These are phyloP conservation scores for Anodontia alba DNA, from an alignment of 2,888 invertebrate genomes.

Conservation along the genomic window DNA sequence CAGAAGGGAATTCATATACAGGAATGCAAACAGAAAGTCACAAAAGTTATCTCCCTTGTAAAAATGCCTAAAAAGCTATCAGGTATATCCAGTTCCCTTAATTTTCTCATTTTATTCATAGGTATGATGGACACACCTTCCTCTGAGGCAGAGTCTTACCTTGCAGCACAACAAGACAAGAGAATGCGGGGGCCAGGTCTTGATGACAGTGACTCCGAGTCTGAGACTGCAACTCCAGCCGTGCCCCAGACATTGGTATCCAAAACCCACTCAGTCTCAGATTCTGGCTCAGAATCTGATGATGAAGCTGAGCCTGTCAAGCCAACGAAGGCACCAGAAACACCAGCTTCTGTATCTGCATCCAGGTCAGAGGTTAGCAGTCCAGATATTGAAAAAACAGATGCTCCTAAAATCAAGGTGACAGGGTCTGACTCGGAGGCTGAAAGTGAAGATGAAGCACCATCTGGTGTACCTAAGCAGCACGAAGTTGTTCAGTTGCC, in stretches of 20 bases:
- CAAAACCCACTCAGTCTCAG: not conserved
- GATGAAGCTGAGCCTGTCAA: conserved; percentile 4
- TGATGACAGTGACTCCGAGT: conserved; percentile 56
- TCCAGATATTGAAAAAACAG: not conserved
- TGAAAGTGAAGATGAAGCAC: conserved; percentile 19
- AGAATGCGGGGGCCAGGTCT: conserved; percentile 38
- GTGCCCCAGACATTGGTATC: conserved; percentile 18
- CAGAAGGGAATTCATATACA: no score
- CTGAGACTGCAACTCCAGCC: conserved; percentile 47
- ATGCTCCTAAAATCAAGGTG: conserved; percentile 18
- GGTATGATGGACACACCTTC: conserved; percentile 64
- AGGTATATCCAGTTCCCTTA: no score
- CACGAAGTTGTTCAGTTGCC: not conserved
- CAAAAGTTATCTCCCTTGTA: no score
- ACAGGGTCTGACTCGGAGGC: conserved; percentile 42
- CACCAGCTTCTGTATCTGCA: not conserved
- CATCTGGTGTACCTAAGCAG: not conserved
- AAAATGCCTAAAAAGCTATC: no score
- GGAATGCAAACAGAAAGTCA: no score
- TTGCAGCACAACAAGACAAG: conserved; percentile 44
- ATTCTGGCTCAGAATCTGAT: conserved; percentile 10
- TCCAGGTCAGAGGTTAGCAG: not conserved
- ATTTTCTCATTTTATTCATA: no score
- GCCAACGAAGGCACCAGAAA: not conserved
- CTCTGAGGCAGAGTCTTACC: conserved; percentile 41